A percentile compares a stretch with the other conserved stretches of the same genome.
These are phyloP conservation scores for Psittacula derbiana DNA, from an alignment of 2,797 vertebrate species.

Conservation along the genomic window DNA sequence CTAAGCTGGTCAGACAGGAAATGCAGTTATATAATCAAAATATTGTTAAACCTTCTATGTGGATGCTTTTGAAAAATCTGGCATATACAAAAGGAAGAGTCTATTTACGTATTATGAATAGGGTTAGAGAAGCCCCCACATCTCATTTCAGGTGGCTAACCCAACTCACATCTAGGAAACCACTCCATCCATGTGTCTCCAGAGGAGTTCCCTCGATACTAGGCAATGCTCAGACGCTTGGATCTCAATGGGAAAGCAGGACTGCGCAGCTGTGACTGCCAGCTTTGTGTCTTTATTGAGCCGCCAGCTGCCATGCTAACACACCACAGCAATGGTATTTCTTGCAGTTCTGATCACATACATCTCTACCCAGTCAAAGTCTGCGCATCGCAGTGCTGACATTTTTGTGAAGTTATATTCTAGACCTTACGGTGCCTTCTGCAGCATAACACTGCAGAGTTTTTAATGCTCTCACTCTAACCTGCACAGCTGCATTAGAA, in stretches of 20 bases:
- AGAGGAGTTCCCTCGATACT: not conserved
- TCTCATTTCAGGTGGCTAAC: not conserved
- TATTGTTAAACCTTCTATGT: not conserved
- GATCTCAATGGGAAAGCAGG: not conserved
- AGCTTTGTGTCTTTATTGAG: not conserved
- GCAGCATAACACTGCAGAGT: not conserved
- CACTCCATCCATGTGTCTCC: not conserved
- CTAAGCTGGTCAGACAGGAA: not conserved
- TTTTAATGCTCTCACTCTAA: not conserved
- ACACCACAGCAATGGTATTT: not conserved
- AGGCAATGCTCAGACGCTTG: not conserved
- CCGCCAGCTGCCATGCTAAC: fast-evolving
- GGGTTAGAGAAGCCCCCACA: not conserved
- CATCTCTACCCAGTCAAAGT: not conserved
- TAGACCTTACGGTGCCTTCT: not conserved
- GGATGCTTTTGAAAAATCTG: not conserved
- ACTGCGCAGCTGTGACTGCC: not conserved
- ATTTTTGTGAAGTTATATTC: not conserved
- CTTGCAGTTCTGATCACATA: not conserved
- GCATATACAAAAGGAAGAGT: not conserved
- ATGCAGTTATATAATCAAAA: not conserved
- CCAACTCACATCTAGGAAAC: not conserved
- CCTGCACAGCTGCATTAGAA: not conserved
- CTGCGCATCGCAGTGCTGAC: fast-evolving
- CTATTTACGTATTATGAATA: not conserved